phyloP scores from a whole-genome alignment of 1,140 invertebrate species.

The Acromyrmex charruanus region DNA sequence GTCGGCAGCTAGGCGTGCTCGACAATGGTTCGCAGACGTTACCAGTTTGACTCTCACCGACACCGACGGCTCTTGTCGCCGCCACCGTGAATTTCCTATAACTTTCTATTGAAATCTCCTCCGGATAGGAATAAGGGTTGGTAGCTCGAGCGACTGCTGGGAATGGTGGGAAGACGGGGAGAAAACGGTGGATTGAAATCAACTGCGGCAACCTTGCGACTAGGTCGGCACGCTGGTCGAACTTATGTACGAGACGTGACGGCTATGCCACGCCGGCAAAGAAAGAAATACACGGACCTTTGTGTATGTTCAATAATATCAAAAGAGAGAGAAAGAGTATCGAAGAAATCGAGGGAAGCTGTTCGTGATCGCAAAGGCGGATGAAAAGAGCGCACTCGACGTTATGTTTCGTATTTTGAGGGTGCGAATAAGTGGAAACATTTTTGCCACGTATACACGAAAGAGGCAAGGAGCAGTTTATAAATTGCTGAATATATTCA shows the following conservation, averaged over 20 bases:
- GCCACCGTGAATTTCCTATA: constrained; percentile 80
- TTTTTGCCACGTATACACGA: neutral
- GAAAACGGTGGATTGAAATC: constrained; percentile 68
- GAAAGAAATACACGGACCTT: constrained; percentile 19
- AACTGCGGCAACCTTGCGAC: constrained; percentile 51
- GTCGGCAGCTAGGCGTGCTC: constrained; percentile 67
- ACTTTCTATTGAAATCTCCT: constrained; percentile 81
- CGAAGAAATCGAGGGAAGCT: neutral
- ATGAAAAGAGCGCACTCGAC: neutral
- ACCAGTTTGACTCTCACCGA: constrained; percentile 76
- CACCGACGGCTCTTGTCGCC: constrained; percentile 73
- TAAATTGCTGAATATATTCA: neutral
- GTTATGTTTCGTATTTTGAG: constrained; percentile 18
- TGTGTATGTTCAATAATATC: constrained; percentile 49
- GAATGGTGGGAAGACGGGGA: neutral
- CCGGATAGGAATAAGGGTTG: constrained; percentile 76
- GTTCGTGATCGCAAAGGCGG: constrained; percentile 5
- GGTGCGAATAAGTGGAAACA: constrained; percentile 30
- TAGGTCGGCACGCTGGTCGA: constrained; percentile 31
- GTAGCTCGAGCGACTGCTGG: constrained; percentile 30
- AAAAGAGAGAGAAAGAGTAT: neutral
- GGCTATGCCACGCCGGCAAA: neutral
- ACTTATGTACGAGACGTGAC: constrained; percentile 46
- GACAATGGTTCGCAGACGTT: constrained; percentile 77
- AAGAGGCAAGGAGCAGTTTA: neutral